Evolutionary conservation across 2,797 vertebrate genomes (phyloP), one percentile per base, ranked within the genome.

Genomic region (Enteromius anoplus): DNA sequence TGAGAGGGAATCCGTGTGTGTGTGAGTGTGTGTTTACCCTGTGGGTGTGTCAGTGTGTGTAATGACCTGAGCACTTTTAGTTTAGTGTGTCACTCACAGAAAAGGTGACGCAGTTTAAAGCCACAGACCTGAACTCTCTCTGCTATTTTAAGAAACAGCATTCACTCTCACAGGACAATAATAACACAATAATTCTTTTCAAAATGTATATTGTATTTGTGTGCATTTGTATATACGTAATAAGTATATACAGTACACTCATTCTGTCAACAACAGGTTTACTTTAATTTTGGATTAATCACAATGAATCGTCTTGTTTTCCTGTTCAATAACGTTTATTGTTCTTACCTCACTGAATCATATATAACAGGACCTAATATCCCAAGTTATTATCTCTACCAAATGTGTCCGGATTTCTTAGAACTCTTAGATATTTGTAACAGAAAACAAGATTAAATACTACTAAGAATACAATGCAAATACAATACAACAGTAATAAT

Each of bases 1-100:
- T 51, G 21, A 37, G 47, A 26, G 71, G 40, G 69, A 71, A 71
- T 75, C n/a, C 49, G 47, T 72, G 79, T 81, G 53, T 26, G 58
- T 29, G 58, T 34, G 37, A 8, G 82, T 78, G 81, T 83, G 64
- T 77, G 60, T 60, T 55, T 77, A 26, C 29, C 17, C 15, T 47
- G 49, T 6, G 62, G 78, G 83, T 84, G 83, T 84, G 82, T 78
- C 49, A 1, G 40, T 73, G 82, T 78, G 65, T 84, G 58, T 79
- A 51, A 58, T 82, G 62, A 65, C 65, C 66, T 1, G 65, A 62
- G 14, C 0, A 29, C 47, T 42, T 26, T 5, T 3, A 32, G 71
- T 75, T 82, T 40, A 82, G 47, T 68, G 80, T 82, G 80, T 82
- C 71, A 68, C 34, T 6, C 1, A 32, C 23, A 66, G 60, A 55